phyloP scores from a whole-genome alignment of 1,140 invertebrate species.

The Lethrus apterus region DNA sequence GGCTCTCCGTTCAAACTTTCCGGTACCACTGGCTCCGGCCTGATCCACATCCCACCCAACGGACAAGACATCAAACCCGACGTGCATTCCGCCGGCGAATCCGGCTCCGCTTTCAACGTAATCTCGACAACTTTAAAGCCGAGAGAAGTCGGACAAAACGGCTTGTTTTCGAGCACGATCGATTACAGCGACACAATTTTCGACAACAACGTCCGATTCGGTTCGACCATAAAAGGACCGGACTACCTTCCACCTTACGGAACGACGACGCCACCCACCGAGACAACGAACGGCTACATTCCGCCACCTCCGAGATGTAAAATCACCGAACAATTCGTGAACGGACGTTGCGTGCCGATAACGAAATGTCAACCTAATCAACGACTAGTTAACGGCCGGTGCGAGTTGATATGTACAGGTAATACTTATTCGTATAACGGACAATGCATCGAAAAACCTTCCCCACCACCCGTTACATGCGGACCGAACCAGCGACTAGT shows the following conservation, averaged over 20 bases:
- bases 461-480: no score
- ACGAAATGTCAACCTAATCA: neutral
- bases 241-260: conserved; percentile 33
- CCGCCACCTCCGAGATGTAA: neutral
- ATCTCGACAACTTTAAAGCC: conserved; percentile 23
- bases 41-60: neutral
- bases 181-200: conserved; percentile 35
- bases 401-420: no score
- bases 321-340: neutral
- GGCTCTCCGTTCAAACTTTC: conserved; percentile 22
- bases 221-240: conserved; percentile 32
- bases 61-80: neutral
- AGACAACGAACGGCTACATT: conserved; percentile 1
- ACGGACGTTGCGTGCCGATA: conserved; percentile 8
- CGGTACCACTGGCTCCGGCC: neutral
- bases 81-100: conserved; percentile 17
- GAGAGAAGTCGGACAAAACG: conserved; percentile 18
- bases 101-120: conserved; percentile 8
- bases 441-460: no score
- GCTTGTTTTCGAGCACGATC: conserved; percentile 28
- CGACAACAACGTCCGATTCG: conserved; percentile 29
- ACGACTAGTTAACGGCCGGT: neutral
- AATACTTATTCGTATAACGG: no score
- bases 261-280: conserved; percentile 6
- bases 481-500: conserved; percentile 5